These are phyloP conservation scores for Drosophila melanosoma DNA, from an alignment of 2,888 invertebrate species.

Conservation along the genomic window DNA sequence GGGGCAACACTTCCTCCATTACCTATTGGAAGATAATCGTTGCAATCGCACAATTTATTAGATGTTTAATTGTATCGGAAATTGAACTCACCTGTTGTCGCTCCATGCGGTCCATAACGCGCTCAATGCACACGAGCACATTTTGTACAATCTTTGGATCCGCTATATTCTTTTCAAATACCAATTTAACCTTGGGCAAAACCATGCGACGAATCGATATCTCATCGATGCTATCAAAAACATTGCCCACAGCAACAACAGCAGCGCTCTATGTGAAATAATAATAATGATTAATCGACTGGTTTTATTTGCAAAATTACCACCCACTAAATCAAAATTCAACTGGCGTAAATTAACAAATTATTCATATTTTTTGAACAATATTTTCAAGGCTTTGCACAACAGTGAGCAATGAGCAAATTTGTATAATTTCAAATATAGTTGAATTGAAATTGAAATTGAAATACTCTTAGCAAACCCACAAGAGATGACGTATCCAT, in stretches of 20 bases:
- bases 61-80: slow-evolving; percentile 11
- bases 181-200: slow-evolving; percentile 92
- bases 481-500: slow-evolving; percentile 11
- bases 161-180: slow-evolving; percentile 91
- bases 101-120: slow-evolving; percentile 93
- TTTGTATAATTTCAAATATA: neutral
- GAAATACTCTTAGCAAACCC: slow-evolving; percentile 13
- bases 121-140: slow-evolving; percentile 92
- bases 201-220: slow-evolving; percentile 92
- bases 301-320: neutral
- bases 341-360: too few species aligned
- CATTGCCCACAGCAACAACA: slow-evolving; percentile 93
- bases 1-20: slow-evolving; percentile 95
- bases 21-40: slow-evolving; percentile 85
- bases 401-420: neutral
- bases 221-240: slow-evolving; percentile 93
- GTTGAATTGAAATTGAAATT: neutral
- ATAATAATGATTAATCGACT: neutral
- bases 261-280: slow-evolving; percentile 91
- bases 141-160: slow-evolving; percentile 93
- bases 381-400: neutral
- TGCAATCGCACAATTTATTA: neutral
- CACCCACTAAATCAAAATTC: neutral
- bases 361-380: neutral
- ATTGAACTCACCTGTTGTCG: slow-evolving; percentile 87